A percentile compares a stretch with the other conserved stretches of the same genome.
Evolutionary conservation across 2,797 vertebrate species (phyloP).

Genomic region (Syngnathus rostellatus): DNA sequence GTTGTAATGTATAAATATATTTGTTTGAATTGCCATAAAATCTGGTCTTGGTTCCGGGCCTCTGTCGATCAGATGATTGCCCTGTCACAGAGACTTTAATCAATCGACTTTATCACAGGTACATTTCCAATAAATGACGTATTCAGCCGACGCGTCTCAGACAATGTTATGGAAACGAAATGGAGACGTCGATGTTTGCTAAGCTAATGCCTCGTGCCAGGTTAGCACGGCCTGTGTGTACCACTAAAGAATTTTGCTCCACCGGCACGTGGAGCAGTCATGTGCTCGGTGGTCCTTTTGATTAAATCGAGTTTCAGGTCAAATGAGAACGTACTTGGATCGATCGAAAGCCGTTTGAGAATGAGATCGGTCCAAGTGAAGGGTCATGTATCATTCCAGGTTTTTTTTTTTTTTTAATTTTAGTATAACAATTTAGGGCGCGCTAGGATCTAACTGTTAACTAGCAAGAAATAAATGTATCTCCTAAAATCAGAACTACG

Average conservation of each 20-base stretch:
- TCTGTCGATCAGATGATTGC: background rate
- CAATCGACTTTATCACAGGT: background rate
- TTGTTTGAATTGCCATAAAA: background rate
- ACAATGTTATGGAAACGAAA: background rate
- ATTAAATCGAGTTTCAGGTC: background rate
- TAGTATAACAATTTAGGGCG: background rate
- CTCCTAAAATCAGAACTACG: no score
- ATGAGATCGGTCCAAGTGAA: background rate
- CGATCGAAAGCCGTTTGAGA: background rate
- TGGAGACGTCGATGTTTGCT: background rate
- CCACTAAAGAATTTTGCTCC: background rate
- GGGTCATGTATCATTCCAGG: background rate
- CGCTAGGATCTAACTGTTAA: background rate
- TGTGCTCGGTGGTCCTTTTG: background rate
- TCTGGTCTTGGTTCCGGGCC: background rate
- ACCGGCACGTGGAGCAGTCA: constrained; percentile 3
- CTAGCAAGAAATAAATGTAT: no score
- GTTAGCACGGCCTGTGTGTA: background rate
- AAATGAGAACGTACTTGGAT: background rate
- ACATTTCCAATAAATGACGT: background rate
- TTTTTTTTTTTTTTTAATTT: background rate
- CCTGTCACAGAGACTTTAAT: background rate
- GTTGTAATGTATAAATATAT: background rate
- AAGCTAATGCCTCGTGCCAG: constrained; percentile 1
- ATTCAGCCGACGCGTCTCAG: background rate